Evolutionary conservation across 2,888 invertebrate species (phyloP), one percentile per base, ranked within the genome.

Genomic region (Thymelicus acteon): DNA sequence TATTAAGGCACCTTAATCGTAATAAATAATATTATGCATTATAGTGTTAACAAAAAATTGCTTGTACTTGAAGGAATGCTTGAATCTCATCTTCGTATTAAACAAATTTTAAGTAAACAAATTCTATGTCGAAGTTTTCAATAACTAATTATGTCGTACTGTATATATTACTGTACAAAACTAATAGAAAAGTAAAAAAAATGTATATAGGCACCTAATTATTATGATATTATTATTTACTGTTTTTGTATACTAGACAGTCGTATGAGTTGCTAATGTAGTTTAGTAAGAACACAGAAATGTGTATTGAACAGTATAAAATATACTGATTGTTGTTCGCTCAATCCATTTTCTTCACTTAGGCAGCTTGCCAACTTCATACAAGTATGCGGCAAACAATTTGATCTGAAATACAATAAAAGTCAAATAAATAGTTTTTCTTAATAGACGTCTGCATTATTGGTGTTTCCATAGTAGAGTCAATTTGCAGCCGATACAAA

Each of bases 341-440:
- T 7, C 15, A 13, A 47, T 61, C 24, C 24, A 8, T 40, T 40
- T 54, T 44, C 52, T 61, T 60, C 82, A 84, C 78, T 92, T 91
- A 3, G 90, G 82, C 44, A 95, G 89, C 78, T 95, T 95, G 72
- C 95, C 89, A 24, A 97, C 95, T 94, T 99, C 98, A 82, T 97
- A 95, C 73, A 98, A 90, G 88, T 99, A 99, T 31, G 98, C 97
- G 47, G 97, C 98, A 80, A 99, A 95, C 68, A 98, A 91, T 93
- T 99, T 99, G 2, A 98, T 98, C 98, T 98, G 95, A 73, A 96
- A 96, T 79, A 78, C 85, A 81, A 82, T 75, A 72, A 72, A 24
- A 31, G 31, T 5, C 31, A 31, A 31, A 31, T 31, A 31, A 31
- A 31, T 3, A 31, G 5, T 5, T 31, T 31, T 31, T 31, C 31